These are phyloP conservation scores for Ditula angustiorana DNA, from an alignment of 2,888 invertebrate species.

Conservation along the genomic window DNA sequence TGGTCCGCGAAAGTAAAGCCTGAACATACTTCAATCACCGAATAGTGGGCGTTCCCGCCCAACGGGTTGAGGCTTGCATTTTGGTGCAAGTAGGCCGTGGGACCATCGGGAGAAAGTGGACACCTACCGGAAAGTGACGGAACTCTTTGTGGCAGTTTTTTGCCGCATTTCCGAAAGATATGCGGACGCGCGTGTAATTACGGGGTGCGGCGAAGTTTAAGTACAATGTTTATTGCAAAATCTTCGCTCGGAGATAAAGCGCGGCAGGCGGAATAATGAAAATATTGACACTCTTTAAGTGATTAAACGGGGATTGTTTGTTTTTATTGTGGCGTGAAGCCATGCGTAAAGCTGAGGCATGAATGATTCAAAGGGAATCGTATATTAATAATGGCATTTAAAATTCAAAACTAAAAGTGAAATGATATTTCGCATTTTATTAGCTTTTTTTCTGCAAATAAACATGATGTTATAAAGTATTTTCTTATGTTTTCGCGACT, in stretches of 20 bases:
- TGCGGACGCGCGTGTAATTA: slow-evolving; percentile 70
- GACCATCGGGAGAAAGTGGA: slow-evolving; percentile 78
- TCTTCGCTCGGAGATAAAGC: slow-evolving; percentile 17
- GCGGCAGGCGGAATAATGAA: slow-evolving; percentile 4
- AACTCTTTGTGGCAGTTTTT: slow-evolving; percentile 70
- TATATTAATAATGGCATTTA: neutral
- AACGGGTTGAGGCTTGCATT: slow-evolving; percentile 62
- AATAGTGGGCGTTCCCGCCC: slow-evolving; percentile 78
- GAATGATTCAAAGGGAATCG: neutral
- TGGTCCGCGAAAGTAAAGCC: slow-evolving; percentile 45
- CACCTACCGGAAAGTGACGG: slow-evolving; percentile 59
- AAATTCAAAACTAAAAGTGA: neutral
- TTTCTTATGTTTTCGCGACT: no score
- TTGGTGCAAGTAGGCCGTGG: slow-evolving; percentile 75
- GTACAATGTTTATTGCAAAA: slow-evolving; percentile 50
- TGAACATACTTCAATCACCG: slow-evolving; percentile 73
- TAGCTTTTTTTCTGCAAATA: no score
- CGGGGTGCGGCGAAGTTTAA: slow-evolving; percentile 57
- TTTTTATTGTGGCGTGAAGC: neutral
- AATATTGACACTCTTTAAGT: slow-evolving; percentile 20
- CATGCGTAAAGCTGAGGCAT: neutral
- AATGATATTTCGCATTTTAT: neutral
- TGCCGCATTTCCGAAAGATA: slow-evolving; percentile 54
- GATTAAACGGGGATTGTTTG: slow-evolving; percentile 6
- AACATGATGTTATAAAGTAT: no score